Evolutionary conservation across 2,888 invertebrate genomes (phyloP).

Genomic region (Zygogramma bicolorata): DNA sequence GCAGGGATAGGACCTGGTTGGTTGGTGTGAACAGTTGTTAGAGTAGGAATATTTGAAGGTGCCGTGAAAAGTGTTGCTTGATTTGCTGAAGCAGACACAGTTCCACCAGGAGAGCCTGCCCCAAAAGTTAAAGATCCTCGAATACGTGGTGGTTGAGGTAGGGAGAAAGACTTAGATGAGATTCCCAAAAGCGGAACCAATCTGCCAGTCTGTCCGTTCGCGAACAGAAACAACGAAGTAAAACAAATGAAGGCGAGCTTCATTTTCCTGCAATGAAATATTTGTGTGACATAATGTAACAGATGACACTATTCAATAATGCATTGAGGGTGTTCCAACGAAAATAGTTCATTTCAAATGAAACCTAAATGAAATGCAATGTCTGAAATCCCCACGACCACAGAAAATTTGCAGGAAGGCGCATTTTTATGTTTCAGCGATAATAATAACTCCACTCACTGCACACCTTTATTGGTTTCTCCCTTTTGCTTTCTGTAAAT

Average conservation of each 20-base stretch:
- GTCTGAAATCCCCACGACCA: too few species aligned
- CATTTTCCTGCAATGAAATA: too few species aligned
- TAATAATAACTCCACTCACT: too few species aligned
- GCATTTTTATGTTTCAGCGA: too few species aligned
- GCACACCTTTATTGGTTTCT: too few species aligned
- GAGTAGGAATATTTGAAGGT: neutral
- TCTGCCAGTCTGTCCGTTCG: neutral
- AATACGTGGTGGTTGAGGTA: neutral
- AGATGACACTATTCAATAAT: too few species aligned
- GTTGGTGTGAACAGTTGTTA: neutral
- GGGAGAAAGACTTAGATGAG: neutral
- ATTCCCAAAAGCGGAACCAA: neutral
- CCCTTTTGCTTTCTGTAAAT: too few species aligned
- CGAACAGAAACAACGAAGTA: neutral
- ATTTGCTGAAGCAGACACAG: neutral
- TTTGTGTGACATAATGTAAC: too few species aligned
- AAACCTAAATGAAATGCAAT: too few species aligned
- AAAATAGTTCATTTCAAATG: too few species aligned
- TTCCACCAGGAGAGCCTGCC: neutral
- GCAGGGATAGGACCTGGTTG: neutral
- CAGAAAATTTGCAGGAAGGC: too few species aligned
- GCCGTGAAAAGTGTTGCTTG: neutral
- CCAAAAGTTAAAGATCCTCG: neutral
- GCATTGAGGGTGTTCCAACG: too few species aligned
- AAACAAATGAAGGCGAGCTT: conserved; percentile 1